Conservation (phyloP, 2,888 invertebrate species). For the Lycocerus yunnanus region DNA sequence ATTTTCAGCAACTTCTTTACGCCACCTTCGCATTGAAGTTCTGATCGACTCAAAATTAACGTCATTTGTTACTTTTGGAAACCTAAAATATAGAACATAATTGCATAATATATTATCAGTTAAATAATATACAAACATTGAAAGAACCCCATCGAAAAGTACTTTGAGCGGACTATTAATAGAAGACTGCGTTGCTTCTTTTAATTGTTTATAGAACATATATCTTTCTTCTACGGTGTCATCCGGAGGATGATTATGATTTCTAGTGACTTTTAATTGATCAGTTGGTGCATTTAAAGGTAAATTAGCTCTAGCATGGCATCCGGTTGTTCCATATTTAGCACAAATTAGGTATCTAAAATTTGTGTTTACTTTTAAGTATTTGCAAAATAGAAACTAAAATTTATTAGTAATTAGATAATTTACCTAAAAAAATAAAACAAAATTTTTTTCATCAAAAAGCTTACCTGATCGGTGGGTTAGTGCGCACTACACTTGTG, state of each 20-base stretch:
- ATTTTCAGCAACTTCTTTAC: slow-evolving; percentile 26
- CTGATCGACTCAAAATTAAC: slow-evolving; percentile 35
- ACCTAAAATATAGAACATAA: slow-evolving; percentile 34
- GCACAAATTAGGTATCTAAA: slow-evolving; percentile 41
- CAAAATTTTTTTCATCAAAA: not conserved
- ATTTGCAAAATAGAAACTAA: not conserved
- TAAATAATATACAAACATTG: slow-evolving; percentile 14
- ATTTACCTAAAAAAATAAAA: not conserved
- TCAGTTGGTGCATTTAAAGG: slow-evolving; percentile 32
- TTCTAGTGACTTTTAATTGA: slow-evolving; percentile 35
- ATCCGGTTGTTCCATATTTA: slow-evolving; percentile 36
- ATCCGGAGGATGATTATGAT: slow-evolving; percentile 43
- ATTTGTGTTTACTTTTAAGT: not conserved
- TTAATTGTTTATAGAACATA: slow-evolving; percentile 23
- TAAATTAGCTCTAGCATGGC: slow-evolving; percentile 38
- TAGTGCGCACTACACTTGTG: slow-evolving; percentile 39
- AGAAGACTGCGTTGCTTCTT: slow-evolving; percentile 18
- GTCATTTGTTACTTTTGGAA: slow-evolving; percentile 36
- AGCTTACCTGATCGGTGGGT: slow-evolving; percentile 38
- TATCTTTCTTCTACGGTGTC: slow-evolving; percentile 29
- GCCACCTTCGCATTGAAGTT: slow-evolving; percentile 39
- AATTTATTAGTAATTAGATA: not conserved
- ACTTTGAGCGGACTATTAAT: slow-evolving; percentile 12
- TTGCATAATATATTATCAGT: not conserved
- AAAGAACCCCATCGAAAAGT: slow-evolving; percentile 24